Evolutionary conservation across 2,113 vertebrate species (phyloP), one percentile per base, ranked within the genome.

Genomic region (Sceloporus tristichus): DNA sequence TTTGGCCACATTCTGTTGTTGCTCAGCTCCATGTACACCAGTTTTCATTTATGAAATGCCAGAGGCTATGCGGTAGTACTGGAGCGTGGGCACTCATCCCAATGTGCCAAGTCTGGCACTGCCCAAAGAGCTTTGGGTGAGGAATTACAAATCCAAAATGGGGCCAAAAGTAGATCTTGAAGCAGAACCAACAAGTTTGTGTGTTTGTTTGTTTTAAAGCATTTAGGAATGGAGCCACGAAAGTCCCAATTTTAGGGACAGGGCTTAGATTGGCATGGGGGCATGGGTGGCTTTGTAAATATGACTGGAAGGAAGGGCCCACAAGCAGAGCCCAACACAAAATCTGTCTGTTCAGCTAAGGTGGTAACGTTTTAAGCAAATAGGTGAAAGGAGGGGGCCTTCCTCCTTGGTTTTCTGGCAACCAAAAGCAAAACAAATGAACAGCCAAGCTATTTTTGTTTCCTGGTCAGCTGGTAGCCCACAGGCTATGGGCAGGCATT

Each of bases 381-480:
- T 40, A 82, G 62, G 16, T 68, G 38, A 29, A 23, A 54, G 62
- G 21, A 9, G 62, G 34, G 16, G 25, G 48, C 19, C 48, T 38
- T 34, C 38, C 70, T 48, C 9, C 18, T 29, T 59, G 48, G 4
- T 81, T 38, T 74, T 59, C 68, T 87, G 78, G 68, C 78, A 87
- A 56, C 65, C 65, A 53, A 68, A 86, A 25, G 76, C 13, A 71
- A 71, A 86, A 38, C 77, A 81, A 71, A 86, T 42, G 70, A 65
- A n/a, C 53, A 77, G 10, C 76, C 34, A 65, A 29, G 56, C 54
- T 48, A 65, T 42, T 68, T 68, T 79, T 16, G 10, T 78, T 70
- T 23, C 85, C 85, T 16, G 14, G 48, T 25, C 71, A 34, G 19
- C 74, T 74, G 79, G 53, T 54, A 75, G n/a, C 53, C 27, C 27